Conservation (phyloP, 2,888 invertebrate genomes). For the Pyrgus malvae region DNA sequence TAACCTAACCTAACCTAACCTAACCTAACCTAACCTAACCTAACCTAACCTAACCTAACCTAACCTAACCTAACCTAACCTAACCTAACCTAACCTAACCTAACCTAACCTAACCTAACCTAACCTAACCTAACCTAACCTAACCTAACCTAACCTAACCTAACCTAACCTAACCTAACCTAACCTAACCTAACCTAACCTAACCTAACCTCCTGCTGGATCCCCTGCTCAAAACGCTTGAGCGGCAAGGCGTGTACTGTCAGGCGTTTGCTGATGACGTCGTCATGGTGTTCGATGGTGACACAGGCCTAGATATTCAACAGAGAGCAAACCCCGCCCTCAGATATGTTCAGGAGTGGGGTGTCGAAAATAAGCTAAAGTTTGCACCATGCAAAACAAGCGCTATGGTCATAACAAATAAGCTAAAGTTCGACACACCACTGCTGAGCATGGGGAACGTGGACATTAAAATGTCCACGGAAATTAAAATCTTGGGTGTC, state of each 20-base stretch:
- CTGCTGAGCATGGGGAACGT: too few relatives aligned
- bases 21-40: slow-evolving; percentile 28
- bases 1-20: slow-evolving; percentile 30
- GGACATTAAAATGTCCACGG: too few relatives aligned
- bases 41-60: slow-evolving; percentile 30
- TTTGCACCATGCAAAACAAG: neutral
- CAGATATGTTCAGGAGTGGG: neutral
- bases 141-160: too few relatives aligned
- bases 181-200: too few relatives aligned
- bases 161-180: too few relatives aligned
- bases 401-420: neutral
- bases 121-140: too few relatives aligned
- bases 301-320: neutral
- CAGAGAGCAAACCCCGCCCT: neutral
- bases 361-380: neutral
- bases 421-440: too few relatives aligned
- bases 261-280: neutral
- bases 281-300: neutral
- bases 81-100: slow-evolving; percentile 29
- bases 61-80: slow-evolving; percentile 32
- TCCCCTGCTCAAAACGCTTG: neutral
- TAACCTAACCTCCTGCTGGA: slow-evolving; percentile 5
- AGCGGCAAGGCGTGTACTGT: neutral
- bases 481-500: too few relatives aligned
- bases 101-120: too few relatives aligned